A percentile compares a stretch with the other conserved stretches of the same genome.
These are phyloP conservation scores for Caenorhabditis remanei DNA, from an alignment of 1,140 invertebrate species.

Conservation along the genomic window DNA sequence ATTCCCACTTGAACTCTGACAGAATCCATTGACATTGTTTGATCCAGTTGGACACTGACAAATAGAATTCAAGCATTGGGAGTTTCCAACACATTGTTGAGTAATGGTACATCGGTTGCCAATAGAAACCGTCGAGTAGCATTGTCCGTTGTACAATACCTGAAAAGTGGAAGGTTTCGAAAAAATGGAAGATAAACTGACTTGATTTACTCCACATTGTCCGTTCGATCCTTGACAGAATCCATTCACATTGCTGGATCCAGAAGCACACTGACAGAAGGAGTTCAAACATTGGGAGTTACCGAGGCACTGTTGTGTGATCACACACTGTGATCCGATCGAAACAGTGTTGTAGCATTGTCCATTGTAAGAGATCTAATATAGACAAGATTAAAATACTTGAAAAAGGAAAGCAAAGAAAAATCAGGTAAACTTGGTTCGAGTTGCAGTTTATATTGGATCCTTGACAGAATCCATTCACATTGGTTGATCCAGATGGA, in stretches of 20 bases:
- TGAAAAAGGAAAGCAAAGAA: background rate
- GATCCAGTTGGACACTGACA: slow-evolving; percentile 23
- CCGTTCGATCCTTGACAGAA: slow-evolving; percentile 2
- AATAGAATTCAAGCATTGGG: slow-evolving; percentile 19
- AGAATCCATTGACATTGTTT: background rate
- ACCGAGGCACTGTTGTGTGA: slow-evolving; percentile 21
- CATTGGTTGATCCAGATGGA: background rate
- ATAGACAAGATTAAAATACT: background rate
- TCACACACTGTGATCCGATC: background rate
- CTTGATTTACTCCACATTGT: background rate
- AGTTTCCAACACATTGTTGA: slow-evolving; percentile 44
- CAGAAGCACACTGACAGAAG: slow-evolving; percentile 31
- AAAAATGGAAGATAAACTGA: background rate
- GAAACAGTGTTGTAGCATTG: slow-evolving; percentile 29
- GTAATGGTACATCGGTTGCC: slow-evolving; percentile 3
- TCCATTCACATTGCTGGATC: background rate
- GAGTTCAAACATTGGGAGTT: slow-evolving; percentile 32
- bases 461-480: background rate
- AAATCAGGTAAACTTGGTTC: background rate
- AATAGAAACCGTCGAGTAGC: slow-evolving; percentile 7
- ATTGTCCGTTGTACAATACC: slow-evolving; percentile 5
- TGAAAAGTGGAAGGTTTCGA: background rate
- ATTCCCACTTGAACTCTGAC: background rate
- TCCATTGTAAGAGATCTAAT: background rate
- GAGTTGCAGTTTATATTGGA: slow-evolving; percentile 18